Conservation (phyloP, 2,797 vertebrate genomes). For the Sus cebifrons region DNA sequence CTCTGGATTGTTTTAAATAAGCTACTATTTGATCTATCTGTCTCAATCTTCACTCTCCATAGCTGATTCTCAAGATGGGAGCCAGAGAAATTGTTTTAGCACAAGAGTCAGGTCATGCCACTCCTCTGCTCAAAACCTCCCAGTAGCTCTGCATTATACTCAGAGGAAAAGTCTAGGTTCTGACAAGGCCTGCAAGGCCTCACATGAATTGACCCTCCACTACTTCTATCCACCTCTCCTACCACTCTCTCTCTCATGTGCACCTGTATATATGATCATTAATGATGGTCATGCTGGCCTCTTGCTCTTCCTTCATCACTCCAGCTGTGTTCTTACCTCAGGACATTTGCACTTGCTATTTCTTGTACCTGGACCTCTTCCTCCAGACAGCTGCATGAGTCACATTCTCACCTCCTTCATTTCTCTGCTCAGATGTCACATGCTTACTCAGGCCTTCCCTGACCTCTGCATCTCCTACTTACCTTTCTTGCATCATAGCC, state of each 20-base stretch:
- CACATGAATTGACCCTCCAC: rapidly evolving
- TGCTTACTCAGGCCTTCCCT: neutral
- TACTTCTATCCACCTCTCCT: neutral
- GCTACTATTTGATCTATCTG: neutral
- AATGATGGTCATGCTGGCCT: rapidly evolving
- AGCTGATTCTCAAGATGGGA: neutral
- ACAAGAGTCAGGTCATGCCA: neutral
- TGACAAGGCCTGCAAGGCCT: neutral
- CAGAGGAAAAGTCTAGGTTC: neutral
- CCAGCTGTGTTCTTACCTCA: neutral
- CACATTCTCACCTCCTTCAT: neutral
- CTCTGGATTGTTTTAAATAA: neutral
- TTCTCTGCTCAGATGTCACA: neutral
- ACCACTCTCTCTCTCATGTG: neutral
- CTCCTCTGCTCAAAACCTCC: neutral
- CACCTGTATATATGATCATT: neutral
- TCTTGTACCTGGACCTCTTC: neutral
- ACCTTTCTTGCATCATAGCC: neutral
- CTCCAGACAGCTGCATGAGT: neutral
- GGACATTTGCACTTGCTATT: neutral
- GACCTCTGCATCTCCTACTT: neutral
- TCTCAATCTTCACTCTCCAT: neutral
- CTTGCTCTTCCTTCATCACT: neutral
- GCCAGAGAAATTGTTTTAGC: neutral
- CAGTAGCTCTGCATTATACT: neutral